A percentile compares a stretch with the other conserved stretches of the same genome.
phyloP scores from a whole-genome alignment of 2,888 invertebrate genomes.

The Sabatieria punctata region DNA sequence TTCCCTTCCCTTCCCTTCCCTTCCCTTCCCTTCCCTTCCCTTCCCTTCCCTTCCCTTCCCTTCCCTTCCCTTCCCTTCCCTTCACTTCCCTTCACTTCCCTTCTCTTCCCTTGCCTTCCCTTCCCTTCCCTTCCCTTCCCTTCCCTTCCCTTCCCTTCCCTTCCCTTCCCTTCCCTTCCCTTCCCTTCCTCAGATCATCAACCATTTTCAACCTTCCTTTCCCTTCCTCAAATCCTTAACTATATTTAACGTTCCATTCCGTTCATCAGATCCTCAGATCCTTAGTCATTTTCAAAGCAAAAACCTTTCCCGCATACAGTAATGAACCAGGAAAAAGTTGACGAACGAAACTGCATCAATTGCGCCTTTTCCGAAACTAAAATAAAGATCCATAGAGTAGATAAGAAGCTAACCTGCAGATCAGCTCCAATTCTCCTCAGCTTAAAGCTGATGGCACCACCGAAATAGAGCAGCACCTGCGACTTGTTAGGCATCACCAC shows the following conservation, averaged over 20 bases:
- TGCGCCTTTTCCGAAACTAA: too few species aligned
- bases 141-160: slow-evolving; percentile 1
- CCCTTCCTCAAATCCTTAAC: slow-evolving; percentile 5
- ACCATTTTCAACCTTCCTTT: slow-evolving; percentile 1
- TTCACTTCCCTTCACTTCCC: neutral
- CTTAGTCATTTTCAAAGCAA: too few species aligned
- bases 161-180: slow-evolving; percentile 4
- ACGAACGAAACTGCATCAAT: too few species aligned
- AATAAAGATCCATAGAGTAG: too few species aligned
- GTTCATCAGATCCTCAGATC: too few species aligned
- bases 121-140: neutral
- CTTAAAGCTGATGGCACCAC: slow-evolving; percentile 2
- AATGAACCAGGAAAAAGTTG: too few species aligned
- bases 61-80: neutral
- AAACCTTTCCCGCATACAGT: too few species aligned
- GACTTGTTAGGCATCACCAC: neutral
- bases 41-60: neutral
- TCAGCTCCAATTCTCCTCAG: slow-evolving; percentile 3
- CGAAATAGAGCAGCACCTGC: slow-evolving; percentile 7
- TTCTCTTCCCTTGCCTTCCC: neutral
- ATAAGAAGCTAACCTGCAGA: slow-evolving; percentile 4
- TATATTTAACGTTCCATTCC: slow-evolving; percentile 1
- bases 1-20: neutral
- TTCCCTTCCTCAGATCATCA: slow-evolving; percentile 1
- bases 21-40: neutral